Evolutionary conservation across 2,888 invertebrate species (phyloP), one percentile per base, ranked within the genome.

Genomic region (Drosophila longiperda): DNA sequence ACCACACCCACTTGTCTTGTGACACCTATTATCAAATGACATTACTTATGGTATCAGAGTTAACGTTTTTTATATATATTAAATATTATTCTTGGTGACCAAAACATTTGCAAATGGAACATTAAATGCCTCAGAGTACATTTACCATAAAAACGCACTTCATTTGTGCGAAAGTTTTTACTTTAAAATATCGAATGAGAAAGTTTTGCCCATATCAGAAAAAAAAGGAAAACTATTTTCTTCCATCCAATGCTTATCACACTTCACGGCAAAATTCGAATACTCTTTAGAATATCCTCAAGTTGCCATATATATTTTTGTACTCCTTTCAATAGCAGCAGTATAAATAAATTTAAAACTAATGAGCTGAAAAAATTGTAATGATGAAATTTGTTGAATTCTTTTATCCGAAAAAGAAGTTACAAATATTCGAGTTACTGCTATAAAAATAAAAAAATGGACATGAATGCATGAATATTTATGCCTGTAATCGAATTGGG

Each of bases 401-500:
- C 66, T 70, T 78, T 59, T 69, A 66, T 74, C 65, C 8, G 55
- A n/a, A 20, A 52, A 32, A 54, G 17, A 55, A 45, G 23, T 55
- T n/a, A 45, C 40, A 59, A 55, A 57, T 61, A 74, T 63, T 68
- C 33, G 55, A 52, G 68, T 48, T 60, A 62, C 36, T 54, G 42
- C 4, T 23, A 59, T 17, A 15, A 45, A 26, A 33, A 53, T 23
- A 66, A 36, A 36, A 29, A 17, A 32, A 64, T 49, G 8, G 58
- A 61, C 76, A 73, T 53, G 55, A 48, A 49, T 66, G 76, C 78
- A 80, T 78, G 77, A 78, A 78, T 80, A 78, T 78, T 75, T 78
- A 80, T 80, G 76, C 80, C 64, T 66, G 54, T 80, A 80, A 78
- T 78, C 71, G 80, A 78, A 75, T 75, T 72, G 72, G 66, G 78